These are phyloP conservation scores for Atopsyche davidsoni DNA, from an alignment of 1,140 invertebrate species.

Conservation along the genomic window DNA sequence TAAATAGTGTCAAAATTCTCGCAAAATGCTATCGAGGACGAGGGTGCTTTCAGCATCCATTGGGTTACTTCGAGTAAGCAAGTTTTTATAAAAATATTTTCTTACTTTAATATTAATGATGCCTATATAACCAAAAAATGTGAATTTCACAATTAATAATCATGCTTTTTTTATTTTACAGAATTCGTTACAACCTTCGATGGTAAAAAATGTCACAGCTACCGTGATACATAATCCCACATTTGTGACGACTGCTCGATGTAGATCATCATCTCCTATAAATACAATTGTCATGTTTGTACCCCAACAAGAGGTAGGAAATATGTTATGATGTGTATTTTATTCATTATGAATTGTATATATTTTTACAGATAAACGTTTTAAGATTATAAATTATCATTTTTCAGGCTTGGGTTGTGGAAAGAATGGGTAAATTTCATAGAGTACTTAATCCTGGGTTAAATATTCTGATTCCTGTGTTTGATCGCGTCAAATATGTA, in stretches of 20 bases:
- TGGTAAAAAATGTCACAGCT: slow-evolving; percentile 31
- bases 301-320: slow-evolving; percentile 89
- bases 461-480: slow-evolving; percentile 86
- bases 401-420: slow-evolving; percentile 91
- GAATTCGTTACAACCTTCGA: slow-evolving; percentile 11
- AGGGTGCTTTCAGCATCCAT: slow-evolving; percentile 4
- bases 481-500: slow-evolving; percentile 95
- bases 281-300: slow-evolving; percentile 97
- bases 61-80: slow-evolving; percentile 5
- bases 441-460: slow-evolving; percentile 90
- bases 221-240: slow-evolving; percentile 34
- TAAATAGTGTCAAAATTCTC: slow-evolving; percentile 3
- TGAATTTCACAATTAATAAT: slow-evolving; percentile 9
- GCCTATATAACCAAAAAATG: not conserved
- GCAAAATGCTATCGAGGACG: slow-evolving; percentile 17
- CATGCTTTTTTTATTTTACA: slow-evolving; percentile 15
- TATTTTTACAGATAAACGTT: not conserved
- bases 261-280: slow-evolving; percentile 66
- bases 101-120: not conserved
- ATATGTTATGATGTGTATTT: not conserved
- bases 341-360: not conserved
- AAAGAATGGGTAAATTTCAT: slow-evolving; percentile 97
- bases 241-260: slow-evolving; percentile 43
- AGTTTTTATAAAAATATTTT: not conserved
- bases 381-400: slow-evolving; percentile 7